Base-by-base conservation (phyloP, 2,113 vertebrate genomes). In the Chinchilla lanigera region DNA sequence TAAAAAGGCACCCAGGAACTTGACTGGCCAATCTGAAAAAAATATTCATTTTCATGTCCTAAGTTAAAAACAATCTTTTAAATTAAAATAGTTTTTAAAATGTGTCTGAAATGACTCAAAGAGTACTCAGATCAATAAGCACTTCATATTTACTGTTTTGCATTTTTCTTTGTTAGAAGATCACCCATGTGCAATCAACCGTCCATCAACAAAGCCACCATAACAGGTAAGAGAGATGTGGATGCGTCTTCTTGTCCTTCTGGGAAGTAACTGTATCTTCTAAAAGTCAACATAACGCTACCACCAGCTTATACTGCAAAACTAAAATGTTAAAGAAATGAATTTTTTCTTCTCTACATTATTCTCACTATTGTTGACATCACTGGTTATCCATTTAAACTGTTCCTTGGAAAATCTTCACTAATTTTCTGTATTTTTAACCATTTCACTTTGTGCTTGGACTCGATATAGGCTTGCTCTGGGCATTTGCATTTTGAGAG, bases 101-200 rank as follows among this genome's bases (percentile, higher is more conserved):
- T 80, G 16, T 28, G 28, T 95, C 4, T 94, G 67, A 87, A 80
- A 84, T 78, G 80, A 30, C 67, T 96, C 26, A 89, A 86, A 85
- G 4, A 44, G 61, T 90, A 75, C 30, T 22, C 7, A 90, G 7
- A 80, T 71, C 52, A 84, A 2, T 35, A 63, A 94, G 52, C 26
- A 90, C 65, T 84, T 56, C 14, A 12, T 61, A 86, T 44, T 97
- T 63, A 98, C 94, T 30, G 50, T 54, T 24, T 89, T 28, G 58
- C 82, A 22, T 91, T 95, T 97, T 95, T 83, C 35, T 97, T 95
- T 94, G 60, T 97, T 98, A 99, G 99, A 98, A 99, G 99, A 98
- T 99, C 99, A 98, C 99, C 99, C 96, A 99, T 99, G 99, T 99
- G 99, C 98, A 99, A 99, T 97, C 99, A 99, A 98, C 99, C 99